Conservation (phyloP, 2,797 vertebrate species). For the Paramormyrops hopkinsi region DNA sequence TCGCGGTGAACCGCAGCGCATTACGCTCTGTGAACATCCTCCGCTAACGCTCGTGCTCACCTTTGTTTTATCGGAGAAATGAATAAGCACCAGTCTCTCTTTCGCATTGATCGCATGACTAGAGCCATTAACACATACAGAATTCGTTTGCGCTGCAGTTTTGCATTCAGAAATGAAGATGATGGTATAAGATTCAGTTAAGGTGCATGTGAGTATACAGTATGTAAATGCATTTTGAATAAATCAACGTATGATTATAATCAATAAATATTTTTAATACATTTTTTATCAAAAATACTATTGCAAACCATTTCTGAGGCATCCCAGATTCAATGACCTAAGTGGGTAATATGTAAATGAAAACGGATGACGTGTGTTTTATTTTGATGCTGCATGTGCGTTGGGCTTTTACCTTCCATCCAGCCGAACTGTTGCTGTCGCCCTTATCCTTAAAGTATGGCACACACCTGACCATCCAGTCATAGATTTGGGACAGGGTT, state of each 20-base stretch:
- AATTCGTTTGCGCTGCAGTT: not conserved
- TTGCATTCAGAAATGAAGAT: not conserved
- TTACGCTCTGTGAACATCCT: not conserved
- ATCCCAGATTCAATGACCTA: not conserved
- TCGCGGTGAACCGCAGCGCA: not conserved
- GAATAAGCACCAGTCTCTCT: not conserved
- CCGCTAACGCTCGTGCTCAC: not conserved
- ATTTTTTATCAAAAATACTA: not conserved
- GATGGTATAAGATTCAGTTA: not conserved
- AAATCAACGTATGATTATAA: not conserved
- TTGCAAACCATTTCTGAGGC: not conserved
- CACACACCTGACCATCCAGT: slow-evolving; percentile 98
- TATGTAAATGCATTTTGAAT: not conserved
- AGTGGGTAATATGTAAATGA: not conserved
- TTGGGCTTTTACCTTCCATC: slow-evolving; percentile 86
- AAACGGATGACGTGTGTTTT: not conserved
- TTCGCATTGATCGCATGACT: not conserved
- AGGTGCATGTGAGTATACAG: not conserved
- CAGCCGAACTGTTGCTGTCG: slow-evolving; percentile 96
- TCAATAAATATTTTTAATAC: not conserved
- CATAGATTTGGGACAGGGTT: slow-evolving; percentile 95
- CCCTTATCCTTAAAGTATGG: slow-evolving; percentile 99
- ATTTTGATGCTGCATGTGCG: slow-evolving; percentile 18
- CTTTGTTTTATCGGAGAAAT: not conserved
- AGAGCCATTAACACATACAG: not conserved